Conservation (phyloP, 1,140 invertebrate genomes). For the Stegodyphus dumicola region DNA sequence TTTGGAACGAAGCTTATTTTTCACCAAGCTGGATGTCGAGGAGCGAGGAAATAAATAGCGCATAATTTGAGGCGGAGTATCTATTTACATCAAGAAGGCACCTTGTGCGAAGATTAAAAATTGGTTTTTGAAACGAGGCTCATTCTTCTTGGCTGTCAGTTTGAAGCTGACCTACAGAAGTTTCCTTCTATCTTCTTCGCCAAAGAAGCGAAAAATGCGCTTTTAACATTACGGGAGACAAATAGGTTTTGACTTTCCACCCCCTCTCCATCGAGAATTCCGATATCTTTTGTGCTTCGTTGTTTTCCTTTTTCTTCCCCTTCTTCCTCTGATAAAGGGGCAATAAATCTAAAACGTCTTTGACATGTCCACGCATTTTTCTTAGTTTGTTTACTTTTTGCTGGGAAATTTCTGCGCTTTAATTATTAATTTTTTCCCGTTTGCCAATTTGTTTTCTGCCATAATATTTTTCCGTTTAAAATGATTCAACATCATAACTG, state of each 20-base stretch:
- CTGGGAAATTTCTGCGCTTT: no score
- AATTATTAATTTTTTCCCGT: no score
- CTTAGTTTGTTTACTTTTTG: no score
- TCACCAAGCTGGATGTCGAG: not conserved
- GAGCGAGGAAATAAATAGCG: slow-evolving; percentile 25
- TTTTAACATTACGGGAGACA: slow-evolving; percentile 52
- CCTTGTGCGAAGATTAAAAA: slow-evolving; percentile 28
- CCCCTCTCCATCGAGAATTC: slow-evolving; percentile 17
- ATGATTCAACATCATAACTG: no score
- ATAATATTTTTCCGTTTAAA: no score
- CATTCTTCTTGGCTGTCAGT: slow-evolving; percentile 36
- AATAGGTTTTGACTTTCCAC: slow-evolving; percentile 21
- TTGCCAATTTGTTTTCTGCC: no score
- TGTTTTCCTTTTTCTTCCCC: slow-evolving; percentile 10
- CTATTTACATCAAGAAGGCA: slow-evolving; percentile 23
- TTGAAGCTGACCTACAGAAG: slow-evolving; percentile 41
- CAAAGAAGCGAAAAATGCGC: not conserved
- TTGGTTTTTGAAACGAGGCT: slow-evolving; percentile 24
- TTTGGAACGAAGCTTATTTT: no score
- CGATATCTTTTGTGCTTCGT: slow-evolving; percentile 16
- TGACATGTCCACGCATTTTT: no score
- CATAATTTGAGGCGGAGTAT: slow-evolving; percentile 54
- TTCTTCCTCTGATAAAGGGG: not conserved
- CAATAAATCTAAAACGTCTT: not conserved
- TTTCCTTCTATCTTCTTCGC: slow-evolving; percentile 7